phyloP scores from a whole-genome alignment of 1,140 invertebrate species.

The Laupala kohalensis region DNA sequence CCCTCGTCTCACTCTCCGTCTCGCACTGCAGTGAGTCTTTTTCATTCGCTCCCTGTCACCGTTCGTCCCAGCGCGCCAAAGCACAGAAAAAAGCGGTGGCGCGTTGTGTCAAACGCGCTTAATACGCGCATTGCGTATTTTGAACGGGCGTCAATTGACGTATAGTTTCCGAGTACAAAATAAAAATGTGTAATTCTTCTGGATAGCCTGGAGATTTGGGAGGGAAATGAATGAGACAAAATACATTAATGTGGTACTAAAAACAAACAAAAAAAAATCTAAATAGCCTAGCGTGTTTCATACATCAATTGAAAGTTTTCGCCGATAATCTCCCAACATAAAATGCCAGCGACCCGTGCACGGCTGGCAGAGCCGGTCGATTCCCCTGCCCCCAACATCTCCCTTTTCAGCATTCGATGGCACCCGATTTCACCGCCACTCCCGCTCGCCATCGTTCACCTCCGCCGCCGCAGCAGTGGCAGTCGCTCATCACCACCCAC shows the following conservation, averaged over 20 bases:
- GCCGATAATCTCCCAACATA: not conserved
- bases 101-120: no score
- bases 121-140: not conserved
- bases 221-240: not conserved
- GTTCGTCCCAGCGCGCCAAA: no score
- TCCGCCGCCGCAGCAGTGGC: no score
- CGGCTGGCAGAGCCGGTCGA: not conserved
- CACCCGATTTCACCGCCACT: no score
- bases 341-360: not conserved
- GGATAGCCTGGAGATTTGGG: not conserved
- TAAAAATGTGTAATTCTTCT: not conserved
- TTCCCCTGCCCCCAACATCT: not conserved
- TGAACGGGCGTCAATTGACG: not conserved
- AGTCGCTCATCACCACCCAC: no score
- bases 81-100: no score
- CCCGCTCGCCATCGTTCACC: not conserved
- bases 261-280: not conserved
- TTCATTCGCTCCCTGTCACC: no score
- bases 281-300: not conserved
- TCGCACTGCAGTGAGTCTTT: no score
- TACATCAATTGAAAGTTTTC: not conserved
- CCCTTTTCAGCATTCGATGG: not conserved
- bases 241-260: not conserved
- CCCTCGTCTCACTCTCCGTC: not conserved
- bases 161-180: not conserved